Evolutionary conservation across 92 coral and sea anemone genomes (phyloP).

Genomic region (Ricordea florida): DNA sequence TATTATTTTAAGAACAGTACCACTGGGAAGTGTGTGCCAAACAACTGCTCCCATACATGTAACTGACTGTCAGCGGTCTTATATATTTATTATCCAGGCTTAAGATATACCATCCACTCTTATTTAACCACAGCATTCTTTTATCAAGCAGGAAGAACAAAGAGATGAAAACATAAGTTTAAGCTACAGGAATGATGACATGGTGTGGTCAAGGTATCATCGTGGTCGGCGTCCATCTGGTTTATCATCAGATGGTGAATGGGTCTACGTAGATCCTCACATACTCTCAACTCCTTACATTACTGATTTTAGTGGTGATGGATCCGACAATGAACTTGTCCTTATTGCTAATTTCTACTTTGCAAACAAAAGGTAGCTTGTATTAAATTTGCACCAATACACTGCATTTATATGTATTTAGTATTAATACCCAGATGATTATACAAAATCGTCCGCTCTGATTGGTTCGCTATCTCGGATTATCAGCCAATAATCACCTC

Average conservation of each 20-base stretch:
- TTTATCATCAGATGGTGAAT: conserved; percentile 60
- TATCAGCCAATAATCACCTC: too few relatives aligned
- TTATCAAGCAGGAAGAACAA: not conserved
- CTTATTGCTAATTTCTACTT: conserved; percentile 89
- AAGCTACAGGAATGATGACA: not conserved
- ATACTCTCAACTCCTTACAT: conserved; percentile 90
- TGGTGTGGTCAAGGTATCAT: conserved; percentile 63
- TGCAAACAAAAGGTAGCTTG: conserved; percentile 70
- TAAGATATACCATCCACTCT: too few relatives aligned
- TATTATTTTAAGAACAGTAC: too few relatives aligned
- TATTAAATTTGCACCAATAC: not conserved
- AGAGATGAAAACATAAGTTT: not conserved
- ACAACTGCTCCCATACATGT: too few relatives aligned
- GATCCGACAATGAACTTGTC: conserved; percentile 78
- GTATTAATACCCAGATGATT: too few relatives aligned
- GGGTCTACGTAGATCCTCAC: conserved; percentile 87
- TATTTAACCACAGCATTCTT: not conserved
- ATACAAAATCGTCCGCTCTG: too few relatives aligned
- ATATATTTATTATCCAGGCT: too few relatives aligned
- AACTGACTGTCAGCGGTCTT: too few relatives aligned
- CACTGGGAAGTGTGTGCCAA: too few relatives aligned
- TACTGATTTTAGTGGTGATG: conserved; percentile 86
- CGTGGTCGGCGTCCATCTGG: conserved; percentile 71
- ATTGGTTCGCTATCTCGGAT: too few relatives aligned
- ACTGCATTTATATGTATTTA: too few relatives aligned